A percentile compares a stretch with the other conserved stretches of the same genome.
phyloP scores from a whole-genome alignment of 2,888 invertebrate genomes.

The Scotopteryx bipunctaria region DNA sequence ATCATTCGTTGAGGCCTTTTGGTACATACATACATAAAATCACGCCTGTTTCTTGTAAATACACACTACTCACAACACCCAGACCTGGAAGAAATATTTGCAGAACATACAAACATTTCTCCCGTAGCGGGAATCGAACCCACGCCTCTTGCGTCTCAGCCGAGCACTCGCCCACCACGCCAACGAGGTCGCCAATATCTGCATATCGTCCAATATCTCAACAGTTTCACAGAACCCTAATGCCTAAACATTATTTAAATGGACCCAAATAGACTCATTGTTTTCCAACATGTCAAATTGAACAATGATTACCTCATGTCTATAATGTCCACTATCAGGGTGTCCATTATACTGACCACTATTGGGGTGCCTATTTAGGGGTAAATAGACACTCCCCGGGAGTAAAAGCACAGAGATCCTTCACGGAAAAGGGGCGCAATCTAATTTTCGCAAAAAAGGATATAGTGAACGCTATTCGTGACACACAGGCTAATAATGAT shows the following conservation, averaged over 20 bases:
- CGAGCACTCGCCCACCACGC: too few relatives aligned
- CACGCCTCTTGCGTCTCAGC: too few relatives aligned
- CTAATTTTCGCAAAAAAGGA: conserved; percentile 74
- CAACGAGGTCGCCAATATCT: too few relatives aligned
- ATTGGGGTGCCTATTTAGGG: conserved; percentile 48
- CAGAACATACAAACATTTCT: too few relatives aligned
- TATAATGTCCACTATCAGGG: conserved; percentile 17
- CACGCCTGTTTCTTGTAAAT: too few relatives aligned
- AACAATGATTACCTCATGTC: conserved; percentile 24
- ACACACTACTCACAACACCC: too few relatives aligned
- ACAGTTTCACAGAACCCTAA: background rate
- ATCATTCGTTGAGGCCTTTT: too few relatives aligned
- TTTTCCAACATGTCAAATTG: conserved; percentile 15
- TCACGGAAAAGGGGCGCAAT: conserved; percentile 65
- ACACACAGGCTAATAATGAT: conserved; percentile 45
- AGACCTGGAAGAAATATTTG: too few relatives aligned
- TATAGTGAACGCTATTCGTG: conserved; percentile 57
- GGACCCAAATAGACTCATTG: conserved; percentile 10
- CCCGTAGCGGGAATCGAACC: too few relatives aligned
- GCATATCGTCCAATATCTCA: too few relatives aligned
- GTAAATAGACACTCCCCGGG: conserved; percentile 50
- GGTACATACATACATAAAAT: too few relatives aligned
- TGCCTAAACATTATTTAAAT: conserved; percentile 14
- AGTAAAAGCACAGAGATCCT: conserved; percentile 57
- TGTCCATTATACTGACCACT: conserved; percentile 51